phyloP scores from a whole-genome alignment of 2,888 invertebrate species.

The Hirtodrosophila alboralis region DNA sequence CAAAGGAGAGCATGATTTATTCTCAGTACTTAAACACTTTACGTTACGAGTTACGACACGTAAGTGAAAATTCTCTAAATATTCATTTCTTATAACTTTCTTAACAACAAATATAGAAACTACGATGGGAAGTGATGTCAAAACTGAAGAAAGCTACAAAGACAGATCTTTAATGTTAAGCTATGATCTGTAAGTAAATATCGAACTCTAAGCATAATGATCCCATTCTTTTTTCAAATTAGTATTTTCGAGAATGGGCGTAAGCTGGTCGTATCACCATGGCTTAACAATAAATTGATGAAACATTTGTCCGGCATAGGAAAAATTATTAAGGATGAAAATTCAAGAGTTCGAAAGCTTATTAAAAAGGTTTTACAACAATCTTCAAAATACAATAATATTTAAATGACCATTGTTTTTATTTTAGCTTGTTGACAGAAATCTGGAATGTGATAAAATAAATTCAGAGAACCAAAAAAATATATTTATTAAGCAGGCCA shows the following conservation, averaged over 20 bases:
- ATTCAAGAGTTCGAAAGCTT: background rate
- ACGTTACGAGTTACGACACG: slow-evolving; percentile 64
- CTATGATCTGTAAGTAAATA: slow-evolving; percentile 18
- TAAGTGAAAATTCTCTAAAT: slow-evolving; percentile 34
- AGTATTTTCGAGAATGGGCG: slow-evolving; percentile 64
- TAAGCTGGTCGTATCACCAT: slow-evolving; percentile 66
- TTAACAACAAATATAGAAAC: slow-evolving; percentile 8
- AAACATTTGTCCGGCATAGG: slow-evolving; percentile 13
- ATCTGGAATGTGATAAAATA: no score
- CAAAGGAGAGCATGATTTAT: slow-evolving; percentile 49
- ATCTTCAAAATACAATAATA: no score
- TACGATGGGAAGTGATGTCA: slow-evolving; percentile 10
- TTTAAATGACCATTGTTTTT: no score
- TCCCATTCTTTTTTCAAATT: background rate
- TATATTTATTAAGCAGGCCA: no score
- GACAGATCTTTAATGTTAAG: background rate
- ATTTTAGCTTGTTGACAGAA: no score
- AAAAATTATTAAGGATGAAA: background rate
- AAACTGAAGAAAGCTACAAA: slow-evolving; percentile 1
- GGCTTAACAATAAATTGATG: slow-evolving; percentile 57
- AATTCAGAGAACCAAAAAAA: no score
- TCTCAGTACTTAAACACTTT: slow-evolving; percentile 38
- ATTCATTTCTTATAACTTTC: background rate
- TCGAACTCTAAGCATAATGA: no score
- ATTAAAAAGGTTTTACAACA: slow-evolving; percentile 1